Evolutionary conservation across 1,140 invertebrate genomes (phyloP).

Genomic region (Amphibalanus amphitrite): DNA sequence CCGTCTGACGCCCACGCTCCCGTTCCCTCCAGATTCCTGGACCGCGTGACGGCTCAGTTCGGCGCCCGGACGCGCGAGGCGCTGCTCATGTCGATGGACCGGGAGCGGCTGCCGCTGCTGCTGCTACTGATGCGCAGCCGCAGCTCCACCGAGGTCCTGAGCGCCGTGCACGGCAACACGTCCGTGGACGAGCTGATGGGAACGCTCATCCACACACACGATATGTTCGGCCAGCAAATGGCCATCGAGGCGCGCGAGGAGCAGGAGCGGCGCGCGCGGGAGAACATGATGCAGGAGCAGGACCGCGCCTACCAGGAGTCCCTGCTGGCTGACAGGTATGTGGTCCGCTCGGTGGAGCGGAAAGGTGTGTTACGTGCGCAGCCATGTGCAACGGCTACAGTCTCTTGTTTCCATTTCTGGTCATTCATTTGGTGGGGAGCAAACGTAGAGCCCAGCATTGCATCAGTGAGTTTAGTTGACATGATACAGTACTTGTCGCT

Average conservation of each 20-base stretch:
- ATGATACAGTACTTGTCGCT: neutral
- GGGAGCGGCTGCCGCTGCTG: slow-evolving; percentile 68
- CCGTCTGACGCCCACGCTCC: too few relatives aligned
- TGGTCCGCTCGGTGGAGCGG: neutral
- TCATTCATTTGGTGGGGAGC: slow-evolving; percentile 8
- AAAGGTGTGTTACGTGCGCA: too few relatives aligned
- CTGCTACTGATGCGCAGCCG: slow-evolving; percentile 73
- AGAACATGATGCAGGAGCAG: slow-evolving; percentile 78
- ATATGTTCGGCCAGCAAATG: slow-evolving; percentile 61
- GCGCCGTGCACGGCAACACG: slow-evolving; percentile 68
- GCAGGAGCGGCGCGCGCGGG: slow-evolving; percentile 65
- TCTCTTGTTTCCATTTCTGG: slow-evolving; percentile 21
- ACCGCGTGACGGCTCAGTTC: slow-evolving; percentile 44
- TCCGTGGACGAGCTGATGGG: slow-evolving; percentile 72
- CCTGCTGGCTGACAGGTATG: slow-evolving; percentile 62
- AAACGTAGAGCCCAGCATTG: slow-evolving; percentile 2
- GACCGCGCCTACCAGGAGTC: slow-evolving; percentile 83
- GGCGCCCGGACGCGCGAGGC: slow-evolving; percentile 61
- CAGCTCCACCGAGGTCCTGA: slow-evolving; percentile 70
- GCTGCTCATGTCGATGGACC: slow-evolving; percentile 63
- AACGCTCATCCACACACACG: slow-evolving; percentile 64
- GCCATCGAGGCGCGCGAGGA: slow-evolving; percentile 66
- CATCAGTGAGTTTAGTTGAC: neutral
- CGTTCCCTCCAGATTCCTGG: slow-evolving; percentile 36
- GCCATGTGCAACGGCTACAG: neutral